phyloP scores from a whole-genome alignment of 1,140 invertebrate genomes.

The Fopius arisanus region DNA sequence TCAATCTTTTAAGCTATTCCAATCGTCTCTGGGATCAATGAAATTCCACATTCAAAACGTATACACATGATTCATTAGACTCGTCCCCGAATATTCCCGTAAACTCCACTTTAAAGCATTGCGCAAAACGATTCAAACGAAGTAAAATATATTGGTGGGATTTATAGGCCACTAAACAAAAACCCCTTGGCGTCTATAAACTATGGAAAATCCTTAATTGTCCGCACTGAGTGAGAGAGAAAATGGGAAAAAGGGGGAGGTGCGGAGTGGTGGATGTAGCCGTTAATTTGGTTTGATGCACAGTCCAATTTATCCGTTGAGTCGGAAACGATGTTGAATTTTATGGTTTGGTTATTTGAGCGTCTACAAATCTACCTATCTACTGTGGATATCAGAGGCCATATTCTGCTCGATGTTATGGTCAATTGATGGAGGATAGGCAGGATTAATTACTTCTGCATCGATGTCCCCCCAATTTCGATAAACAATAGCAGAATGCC shows the following conservation, averaged over 20 bases:
- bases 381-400: constrained; percentile 1
- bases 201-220: constrained; percentile 42
- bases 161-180: constrained; percentile 42
- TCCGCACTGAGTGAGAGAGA: constrained; percentile 27
- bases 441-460: background rate
- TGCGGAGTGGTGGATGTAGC: background rate
- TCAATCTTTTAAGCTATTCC: background rate
- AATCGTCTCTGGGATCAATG: background rate
- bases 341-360: constrained; percentile 31
- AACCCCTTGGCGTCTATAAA: constrained; percentile 39
- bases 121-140: constrained; percentile 22
- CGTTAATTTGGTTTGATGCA: constrained; percentile 43
- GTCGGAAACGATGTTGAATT: constrained; percentile 36
- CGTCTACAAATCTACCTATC: constrained; percentile 18
- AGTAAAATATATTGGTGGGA: constrained; percentile 37
- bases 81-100: background rate
- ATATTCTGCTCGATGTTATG: background rate
- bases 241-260: background rate
- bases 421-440: constrained; percentile 13
- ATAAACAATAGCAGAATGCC: background rate
- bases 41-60: background rate
- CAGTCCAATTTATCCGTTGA: constrained; percentile 36
- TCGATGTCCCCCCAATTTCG: background rate
- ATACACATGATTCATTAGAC: background rate
- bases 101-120: constrained; percentile 26